Evolutionary conservation across 2,888 invertebrate species (phyloP).

Genomic region (Teleiodes luculella): DNA sequence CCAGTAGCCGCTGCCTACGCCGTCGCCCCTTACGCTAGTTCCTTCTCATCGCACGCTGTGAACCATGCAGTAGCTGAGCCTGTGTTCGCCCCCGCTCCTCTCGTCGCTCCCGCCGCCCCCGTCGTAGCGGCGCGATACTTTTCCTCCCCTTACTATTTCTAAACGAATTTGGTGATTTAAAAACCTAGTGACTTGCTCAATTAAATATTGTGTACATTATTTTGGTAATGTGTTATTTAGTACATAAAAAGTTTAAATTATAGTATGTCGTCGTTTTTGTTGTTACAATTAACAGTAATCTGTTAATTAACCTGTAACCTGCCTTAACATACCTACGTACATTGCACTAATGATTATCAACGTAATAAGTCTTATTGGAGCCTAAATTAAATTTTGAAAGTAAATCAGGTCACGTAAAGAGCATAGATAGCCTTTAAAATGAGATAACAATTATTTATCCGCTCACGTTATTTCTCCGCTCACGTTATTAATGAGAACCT

Average conservation of each 20-base stretch:
- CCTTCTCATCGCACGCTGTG: constrained; percentile 85
- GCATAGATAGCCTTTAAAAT: background rate
- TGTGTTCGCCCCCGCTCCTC: constrained; percentile 62
- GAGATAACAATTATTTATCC: background rate
- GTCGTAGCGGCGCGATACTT: constrained; percentile 44
- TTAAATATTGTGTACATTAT: constrained; percentile 21
- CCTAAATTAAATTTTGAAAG: background rate
- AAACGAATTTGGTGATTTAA: constrained; percentile 68
- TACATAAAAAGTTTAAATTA: constrained; percentile 5
- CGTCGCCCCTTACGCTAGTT: constrained; percentile 85
- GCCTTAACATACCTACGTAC: too few relatives aligned
- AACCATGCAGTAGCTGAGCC: constrained; percentile 87
- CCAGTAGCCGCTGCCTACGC: constrained; percentile 70
- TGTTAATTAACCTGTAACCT: too few relatives aligned
- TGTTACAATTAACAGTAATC: too few relatives aligned
- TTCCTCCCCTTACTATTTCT: constrained; percentile 56
- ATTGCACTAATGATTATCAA: too few relatives aligned
- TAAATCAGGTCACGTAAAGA: background rate
- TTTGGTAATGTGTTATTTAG: constrained; percentile 20
- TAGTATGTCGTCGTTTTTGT: background rate
- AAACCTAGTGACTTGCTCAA: constrained; percentile 74
- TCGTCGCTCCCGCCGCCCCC: constrained; percentile 34
- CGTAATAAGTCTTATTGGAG: too few relatives aligned
- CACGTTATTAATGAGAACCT: too few relatives aligned
- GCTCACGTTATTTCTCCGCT: too few relatives aligned